Base-by-base conservation (phyloP, 2,797 vertebrate species). In the Clamator glandarius region DNA sequence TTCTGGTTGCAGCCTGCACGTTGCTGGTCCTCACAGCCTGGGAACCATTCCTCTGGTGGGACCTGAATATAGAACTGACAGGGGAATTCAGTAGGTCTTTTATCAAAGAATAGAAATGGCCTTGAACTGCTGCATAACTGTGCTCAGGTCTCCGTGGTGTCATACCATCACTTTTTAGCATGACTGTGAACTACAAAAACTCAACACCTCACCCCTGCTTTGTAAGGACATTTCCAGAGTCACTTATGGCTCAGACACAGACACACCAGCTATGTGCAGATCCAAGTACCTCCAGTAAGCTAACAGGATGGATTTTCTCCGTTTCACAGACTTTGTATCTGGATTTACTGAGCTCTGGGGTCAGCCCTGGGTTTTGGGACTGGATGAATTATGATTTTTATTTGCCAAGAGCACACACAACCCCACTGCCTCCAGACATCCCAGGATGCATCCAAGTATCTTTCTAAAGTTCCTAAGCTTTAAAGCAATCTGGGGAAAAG, bases 31-130 rank as follows among this genome's bases (percentile, higher is more conserved):
- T 28, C n/a, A 4, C 6, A 17, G 70, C 66, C 42, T 36, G 46
- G 35, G 39, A 31, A 46, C 31, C 0, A 0, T 50, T 46, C 48
- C 25, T 20, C 48, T 15, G 18, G 36, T 9, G 44, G 31, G 64
- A 92, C 16, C 52, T 76, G 48, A 21, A 21, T 42, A 46, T 42
- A 41, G 61, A 84, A 51, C 5, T 58, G 31, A 13, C 39, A 12
- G 41, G 33, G 28, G 12, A 51, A 19, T 58, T 52, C 21, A 11
- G 14, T 44, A 4, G 28, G 5, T 13, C 61, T 81, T 50, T 62
- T 29, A 5, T 9, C 58, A 61, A 50, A 58, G 52, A 42, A 42
- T 6, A 85, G 79, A 35, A 19, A 18, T 14, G 82, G 75, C 55
- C 55, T 24, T 20, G 26, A 78, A 15, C 33, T 25, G 41, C 36